Evolutionary conservation across 2,113 vertebrate species (phyloP).

Genomic region (Toxostoma redivivum): DNA sequence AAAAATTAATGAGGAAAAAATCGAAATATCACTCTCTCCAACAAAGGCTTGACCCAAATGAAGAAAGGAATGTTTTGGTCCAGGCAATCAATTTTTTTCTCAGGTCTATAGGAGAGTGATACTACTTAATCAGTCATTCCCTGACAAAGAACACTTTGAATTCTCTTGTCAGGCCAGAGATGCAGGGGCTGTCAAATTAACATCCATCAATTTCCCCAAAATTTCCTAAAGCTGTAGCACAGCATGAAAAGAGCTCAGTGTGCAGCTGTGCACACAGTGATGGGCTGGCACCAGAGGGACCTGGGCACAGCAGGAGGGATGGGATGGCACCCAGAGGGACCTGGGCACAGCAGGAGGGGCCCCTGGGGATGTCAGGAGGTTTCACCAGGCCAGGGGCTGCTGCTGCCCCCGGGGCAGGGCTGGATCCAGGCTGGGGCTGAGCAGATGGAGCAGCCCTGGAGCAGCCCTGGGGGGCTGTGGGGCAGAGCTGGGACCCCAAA

Average conservation of each 20-base stretch:
- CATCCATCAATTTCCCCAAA: neutral
- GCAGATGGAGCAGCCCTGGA: no score
- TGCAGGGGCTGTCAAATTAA: neutral
- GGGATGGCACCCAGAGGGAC: no score
- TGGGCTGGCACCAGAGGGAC: no score
- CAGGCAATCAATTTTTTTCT: neutral
- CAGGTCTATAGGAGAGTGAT: neutral
- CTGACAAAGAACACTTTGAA: neutral
- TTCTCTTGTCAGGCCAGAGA: neutral
- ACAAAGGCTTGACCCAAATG: neutral
- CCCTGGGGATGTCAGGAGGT: no score
- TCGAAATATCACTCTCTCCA: neutral
- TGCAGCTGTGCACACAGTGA: neutral
- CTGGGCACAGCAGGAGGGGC: no score
- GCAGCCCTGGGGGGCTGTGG: no score
- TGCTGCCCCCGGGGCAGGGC: no score
- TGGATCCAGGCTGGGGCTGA: no score
- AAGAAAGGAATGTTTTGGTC: neutral
- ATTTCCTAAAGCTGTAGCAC: neutral
- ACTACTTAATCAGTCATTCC: neutral
- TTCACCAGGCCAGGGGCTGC: no score
- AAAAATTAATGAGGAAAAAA: neutral
- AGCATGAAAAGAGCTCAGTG: neutral
- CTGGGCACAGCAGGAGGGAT: no score
- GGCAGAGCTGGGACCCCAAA: no score